Base-by-base conservation (phyloP, 2,113 vertebrate species). In the Chascanopsetta lugubris region DNA sequence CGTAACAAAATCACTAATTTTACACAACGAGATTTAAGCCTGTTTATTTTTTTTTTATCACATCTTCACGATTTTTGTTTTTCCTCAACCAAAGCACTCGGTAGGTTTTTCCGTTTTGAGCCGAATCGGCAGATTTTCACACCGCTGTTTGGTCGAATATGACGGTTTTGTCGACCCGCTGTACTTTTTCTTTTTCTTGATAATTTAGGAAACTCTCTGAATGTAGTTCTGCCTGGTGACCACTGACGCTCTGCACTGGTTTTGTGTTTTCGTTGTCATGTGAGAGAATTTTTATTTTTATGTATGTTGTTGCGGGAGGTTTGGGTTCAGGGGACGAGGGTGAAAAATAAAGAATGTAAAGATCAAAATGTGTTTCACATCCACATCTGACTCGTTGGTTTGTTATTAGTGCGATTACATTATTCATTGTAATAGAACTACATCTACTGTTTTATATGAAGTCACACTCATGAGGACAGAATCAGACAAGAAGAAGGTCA, bases 51-150 rank as follows among this genome's bases (percentile, higher is more conserved):
- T 32, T 36, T 18, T 2, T 10, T 38, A 67, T 53, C 32, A 48
- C 5, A 22, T 42, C 61, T 11, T 36, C 34, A 36, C 34, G 4
- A 11, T 60, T 12, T 42, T 17, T 21, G 51, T 56, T 7, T n/a
- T 61, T 20, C 61, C 38, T 82, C 72, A 84, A 89, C 88, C 89
- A 91, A 91, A 90, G 85, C 86, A 86, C 85, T 79, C 81, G 65
- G 62, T 40, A 65, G 32, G 30, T 53, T 40, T 46, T 43, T 63
- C 18, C 2, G 4, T 34, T 30, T 34, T 12, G 34, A 15, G 34
- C 34, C 4, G 4, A 36, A 36, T 13, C 15, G 13, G 11, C 34
- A 13, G 13, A 13, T 15, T 38, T 38, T 6, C 34, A 38, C 34
- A 38, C 34, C 15, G n/a, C n/a, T n/a, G n/a, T n/a, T n/a, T n/a